Evolutionary conservation across 2,888 invertebrate species (phyloP).

Genomic region (Patella pellucida): DNA sequence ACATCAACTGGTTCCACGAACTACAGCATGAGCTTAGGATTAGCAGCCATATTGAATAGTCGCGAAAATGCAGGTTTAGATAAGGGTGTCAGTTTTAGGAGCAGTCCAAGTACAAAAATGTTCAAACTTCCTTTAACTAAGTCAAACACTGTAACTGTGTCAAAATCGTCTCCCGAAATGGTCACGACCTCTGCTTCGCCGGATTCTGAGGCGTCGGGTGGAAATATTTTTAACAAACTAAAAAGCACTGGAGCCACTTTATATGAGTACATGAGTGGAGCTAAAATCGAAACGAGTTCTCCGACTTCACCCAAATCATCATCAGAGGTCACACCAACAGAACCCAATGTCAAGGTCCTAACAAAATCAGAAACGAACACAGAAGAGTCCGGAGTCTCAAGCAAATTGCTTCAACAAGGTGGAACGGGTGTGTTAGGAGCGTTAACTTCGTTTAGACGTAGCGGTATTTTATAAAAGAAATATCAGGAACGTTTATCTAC

Average conservation of each 20-base stretch:
- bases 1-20: neutral
- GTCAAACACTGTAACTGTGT: conserved; percentile 13
- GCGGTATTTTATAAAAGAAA: conserved; percentile 46
- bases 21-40: conserved; percentile 81
- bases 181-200: conserved; percentile 12
- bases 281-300: conserved; percentile 12
- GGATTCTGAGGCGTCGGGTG: conserved; percentile 34
- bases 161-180: neutral
- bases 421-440: conserved; percentile 54
- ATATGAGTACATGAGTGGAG: conserved; percentile 43
- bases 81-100: conserved; percentile 17
- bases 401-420: conserved; percentile 23
- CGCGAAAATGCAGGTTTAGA: conserved; percentile 75
- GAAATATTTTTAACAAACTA: conserved; percentile 48
- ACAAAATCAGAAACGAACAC: neutral
- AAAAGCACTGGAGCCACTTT: conserved; percentile 52
- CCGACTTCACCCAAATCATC: neutral
- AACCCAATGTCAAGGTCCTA: conserved; percentile 12
- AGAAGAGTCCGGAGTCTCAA: neutral
- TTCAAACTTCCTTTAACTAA: conserved; percentile 13
- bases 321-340: neutral
- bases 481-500: neutral
- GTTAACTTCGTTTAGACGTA: conserved; percentile 50
- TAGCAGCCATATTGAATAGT: conserved; percentile 84
- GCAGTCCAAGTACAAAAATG: conserved; percentile 15